phyloP scores from a whole-genome alignment of 2,113 vertebrate species.

The Sceloporus tristichus region DNA sequence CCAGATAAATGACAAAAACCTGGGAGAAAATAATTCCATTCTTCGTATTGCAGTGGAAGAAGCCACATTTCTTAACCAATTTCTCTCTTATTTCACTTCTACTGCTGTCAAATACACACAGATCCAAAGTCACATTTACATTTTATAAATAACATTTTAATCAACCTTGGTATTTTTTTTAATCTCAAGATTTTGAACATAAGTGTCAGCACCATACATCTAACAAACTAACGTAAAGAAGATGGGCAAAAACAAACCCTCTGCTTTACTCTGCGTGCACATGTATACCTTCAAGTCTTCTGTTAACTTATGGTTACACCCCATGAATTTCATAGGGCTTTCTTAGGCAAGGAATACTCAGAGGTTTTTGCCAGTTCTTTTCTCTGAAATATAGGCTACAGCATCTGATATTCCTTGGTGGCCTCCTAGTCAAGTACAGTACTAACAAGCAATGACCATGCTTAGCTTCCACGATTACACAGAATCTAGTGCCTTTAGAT shows the following conservation, averaged over 20 bases:
- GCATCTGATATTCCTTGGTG: too few species aligned
- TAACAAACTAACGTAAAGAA: background rate
- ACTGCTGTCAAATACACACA: background rate
- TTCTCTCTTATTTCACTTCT: background rate
- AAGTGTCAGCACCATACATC: background rate
- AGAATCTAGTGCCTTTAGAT: too few species aligned
- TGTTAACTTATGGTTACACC: too few species aligned
- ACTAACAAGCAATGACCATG: too few species aligned
- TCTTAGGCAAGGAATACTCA: too few species aligned
- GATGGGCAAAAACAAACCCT: constrained; percentile 11
- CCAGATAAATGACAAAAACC: constrained; percentile 23
- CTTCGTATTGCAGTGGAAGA: constrained; percentile 36
- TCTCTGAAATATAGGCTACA: too few species aligned
- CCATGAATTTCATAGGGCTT: too few species aligned
- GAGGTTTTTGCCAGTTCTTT: too few species aligned
- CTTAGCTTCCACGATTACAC: too few species aligned
- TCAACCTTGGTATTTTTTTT: background rate
- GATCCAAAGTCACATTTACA: background rate
- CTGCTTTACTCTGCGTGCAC: too few species aligned
- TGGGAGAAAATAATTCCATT: background rate
- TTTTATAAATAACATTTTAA: background rate
- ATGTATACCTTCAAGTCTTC: too few species aligned
- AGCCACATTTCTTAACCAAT: constrained; percentile 2
- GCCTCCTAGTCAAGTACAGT: too few species aligned
- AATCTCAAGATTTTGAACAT: background rate